phyloP scores from a whole-genome alignment of 2,888 invertebrate species.

The Troides helena region DNA sequence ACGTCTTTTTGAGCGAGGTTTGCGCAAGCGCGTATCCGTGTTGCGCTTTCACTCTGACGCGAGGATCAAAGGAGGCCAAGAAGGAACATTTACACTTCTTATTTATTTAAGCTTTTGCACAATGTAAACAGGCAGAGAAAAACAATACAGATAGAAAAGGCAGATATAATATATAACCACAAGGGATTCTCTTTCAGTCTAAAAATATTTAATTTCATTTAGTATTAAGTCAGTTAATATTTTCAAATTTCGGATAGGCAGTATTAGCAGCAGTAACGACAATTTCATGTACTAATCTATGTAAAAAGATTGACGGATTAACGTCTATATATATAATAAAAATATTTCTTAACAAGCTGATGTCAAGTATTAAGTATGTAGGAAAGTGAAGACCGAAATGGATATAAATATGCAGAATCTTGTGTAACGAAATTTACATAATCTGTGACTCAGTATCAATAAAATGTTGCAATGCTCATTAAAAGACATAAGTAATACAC shows the following conservation, averaged over 20 bases:
- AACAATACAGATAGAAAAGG: no score
- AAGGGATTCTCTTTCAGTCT: no score
- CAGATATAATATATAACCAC: no score
- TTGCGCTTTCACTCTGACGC: constrained; percentile 25
- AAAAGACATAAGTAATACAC: background rate
- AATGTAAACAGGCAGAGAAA: no score
- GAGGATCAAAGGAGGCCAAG: constrained; percentile 23
- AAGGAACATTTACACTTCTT: constrained; percentile 14
- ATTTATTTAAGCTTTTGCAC: background rate
- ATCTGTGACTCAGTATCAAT: constrained; percentile 5
- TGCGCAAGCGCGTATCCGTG: constrained; percentile 27
- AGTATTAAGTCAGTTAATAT: no score
- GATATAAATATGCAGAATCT: background rate
- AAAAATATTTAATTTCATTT: no score
- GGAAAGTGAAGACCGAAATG: background rate
- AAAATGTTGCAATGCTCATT: background rate
- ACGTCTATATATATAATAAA: background rate
- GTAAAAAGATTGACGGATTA: background rate
- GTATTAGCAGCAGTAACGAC: no score
- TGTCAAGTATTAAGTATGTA: background rate
- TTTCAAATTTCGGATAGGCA: no score
- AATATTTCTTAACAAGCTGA: background rate
- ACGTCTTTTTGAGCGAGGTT: constrained; percentile 16
- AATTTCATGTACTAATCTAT: no score
- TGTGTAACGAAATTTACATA: background rate